Evolutionary conservation across 2,797 vertebrate genomes (phyloP).

Genomic region (Gallinago solitaria): DNA sequence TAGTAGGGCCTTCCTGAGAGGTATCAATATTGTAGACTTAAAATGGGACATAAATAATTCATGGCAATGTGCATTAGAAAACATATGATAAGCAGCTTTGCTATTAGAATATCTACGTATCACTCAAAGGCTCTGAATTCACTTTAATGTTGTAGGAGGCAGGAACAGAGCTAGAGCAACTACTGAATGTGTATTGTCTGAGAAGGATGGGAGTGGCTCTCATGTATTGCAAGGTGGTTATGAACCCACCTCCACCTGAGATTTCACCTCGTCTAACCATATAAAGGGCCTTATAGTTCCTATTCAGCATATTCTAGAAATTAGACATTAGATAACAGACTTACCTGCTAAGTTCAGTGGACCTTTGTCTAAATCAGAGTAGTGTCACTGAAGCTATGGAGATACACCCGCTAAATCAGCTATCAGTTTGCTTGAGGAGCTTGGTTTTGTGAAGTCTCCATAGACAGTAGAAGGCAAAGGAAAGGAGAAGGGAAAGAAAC

Average conservation of each 20-base stretch:
- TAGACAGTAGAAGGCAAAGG: not conserved
- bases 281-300: not conserved
- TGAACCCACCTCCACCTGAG: not conserved
- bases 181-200: not conserved
- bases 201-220: not conserved
- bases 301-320: not conserved
- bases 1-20: not conserved
- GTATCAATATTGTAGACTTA: not conserved
- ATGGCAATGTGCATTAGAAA: conserved; percentile 21
- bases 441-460: not conserved
- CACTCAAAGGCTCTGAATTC: not conserved
- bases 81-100: not conserved
- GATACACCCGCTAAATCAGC: not conserved
- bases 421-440: not conserved
- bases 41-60: conserved; percentile 36
- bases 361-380: not conserved
- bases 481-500: not conserved
- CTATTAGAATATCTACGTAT: not conserved
- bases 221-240: not conserved
- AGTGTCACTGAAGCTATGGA: not conserved
- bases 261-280: not conserved
- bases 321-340: not conserved
- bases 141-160: not conserved
- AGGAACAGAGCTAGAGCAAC: not conserved
- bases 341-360: not conserved